Evolutionary conservation across 2,888 invertebrate species (phyloP), one percentile per base, ranked within the genome.

Genomic region (Alcis repandata): DNA sequence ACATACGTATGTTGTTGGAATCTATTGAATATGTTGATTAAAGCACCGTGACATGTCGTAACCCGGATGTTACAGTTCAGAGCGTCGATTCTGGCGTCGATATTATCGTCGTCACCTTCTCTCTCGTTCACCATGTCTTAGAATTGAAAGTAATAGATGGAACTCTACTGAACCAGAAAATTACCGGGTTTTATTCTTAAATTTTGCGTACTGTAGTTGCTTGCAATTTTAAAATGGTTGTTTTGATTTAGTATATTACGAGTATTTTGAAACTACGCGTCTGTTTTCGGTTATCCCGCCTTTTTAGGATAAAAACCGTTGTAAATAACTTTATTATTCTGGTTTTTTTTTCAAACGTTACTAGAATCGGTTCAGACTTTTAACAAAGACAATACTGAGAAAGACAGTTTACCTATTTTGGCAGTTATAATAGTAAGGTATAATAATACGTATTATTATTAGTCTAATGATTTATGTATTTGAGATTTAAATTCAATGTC

Each of bases 31-130:
- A 36, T 38, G 53, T 32, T 48, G n/a, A 54, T 61, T 56, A 33
- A 49, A 49, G 13, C 2, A 22, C 20, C 49, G 20, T 56, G 48
- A 49, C 41, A 48, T 56, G 19, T 38, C 10, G 22, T 9, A 20
- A 56, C 49, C 56, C 45, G 57, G 51, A 52, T 63, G 38, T 48
- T 7, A 38, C 20, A 33, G 49, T 33, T 33, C 49, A 49, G 9
- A 11, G 13, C 19, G 1, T 11, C 33, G 17, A 36, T 48, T 48
- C 36, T 19, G 13, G n/a, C 19, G 15, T 2, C 2, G 19, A 43
- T 0, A 19, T 9, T 11, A 17, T 43, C 43, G 9, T 10, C 6
- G 27, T 27, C 27, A 27, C 27, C 27, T 27, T 27, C 27, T 27
- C 6, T 43, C 43, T 43, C 10, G n/a, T 2, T 43, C 17, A 3